Percentiles rank a stretch among this genome's conserved stretches.
phyloP scores from a whole-genome alignment of 2,888 invertebrate genomes.

The Ormyrus thymus region DNA sequence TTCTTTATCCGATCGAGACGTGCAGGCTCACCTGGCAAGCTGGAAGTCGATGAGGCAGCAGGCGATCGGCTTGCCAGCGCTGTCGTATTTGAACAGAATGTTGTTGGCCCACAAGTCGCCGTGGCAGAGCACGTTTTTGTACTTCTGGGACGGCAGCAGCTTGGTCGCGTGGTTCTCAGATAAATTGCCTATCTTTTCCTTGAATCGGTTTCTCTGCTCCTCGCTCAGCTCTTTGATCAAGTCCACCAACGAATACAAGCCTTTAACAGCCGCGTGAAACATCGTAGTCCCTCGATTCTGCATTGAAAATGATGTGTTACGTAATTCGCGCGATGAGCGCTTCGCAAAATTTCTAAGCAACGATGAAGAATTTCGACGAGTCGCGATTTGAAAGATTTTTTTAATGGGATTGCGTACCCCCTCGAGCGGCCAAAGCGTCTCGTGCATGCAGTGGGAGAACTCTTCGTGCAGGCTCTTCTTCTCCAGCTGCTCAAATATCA shows the following conservation, averaged over 20 bases:
- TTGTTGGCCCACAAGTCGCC: conserved; percentile 74
- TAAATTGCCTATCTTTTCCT: conserved; percentile 57
- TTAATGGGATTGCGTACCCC: no score
- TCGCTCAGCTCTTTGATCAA: conserved; percentile 58
- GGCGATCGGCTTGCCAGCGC: conserved; percentile 62
- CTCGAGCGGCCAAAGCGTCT: conserved; percentile 64
- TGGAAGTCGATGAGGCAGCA: conserved; percentile 72
- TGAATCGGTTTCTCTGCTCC: conserved; percentile 58
- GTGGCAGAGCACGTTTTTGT: conserved; percentile 70
- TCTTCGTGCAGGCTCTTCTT: conserved; percentile 63
- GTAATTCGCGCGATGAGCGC: no score
- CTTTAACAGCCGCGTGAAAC: conserved; percentile 66
- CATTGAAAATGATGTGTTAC: background rate
- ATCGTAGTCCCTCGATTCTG: conserved; percentile 45
- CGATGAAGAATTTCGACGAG: no score
- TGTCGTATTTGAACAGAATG: conserved; percentile 69
- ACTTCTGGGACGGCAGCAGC: conserved; percentile 63
- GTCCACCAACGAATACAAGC: conserved; percentile 64
- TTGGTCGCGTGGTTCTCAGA: conserved; percentile 59
- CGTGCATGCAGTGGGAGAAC: conserved; percentile 64
- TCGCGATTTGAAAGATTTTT: no score
- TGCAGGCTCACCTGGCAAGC: conserved; percentile 78
- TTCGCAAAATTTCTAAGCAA: no score
- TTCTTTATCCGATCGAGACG: conserved; percentile 59
- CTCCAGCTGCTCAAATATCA: conserved; percentile 70